Conservation (phyloP, 1,140 invertebrate genomes). For the honey bee (Apis mellifera) region Amel_HAv3.1 CM009931.2:4312001-4312500, state of each 20-base stretch:
- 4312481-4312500: no score
- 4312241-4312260: slow-evolving; percentile 21
- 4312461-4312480: no score
- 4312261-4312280: slow-evolving; percentile 46
- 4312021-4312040: no score
- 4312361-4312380: slow-evolving; percentile 33
- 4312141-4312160: slow-evolving; percentile 33
- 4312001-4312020: no score
- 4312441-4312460: no score
- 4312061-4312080: not conserved
- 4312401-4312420: slow-evolving; percentile 18
- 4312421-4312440: not conserved
- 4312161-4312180: slow-evolving; percentile 36
- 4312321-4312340: slow-evolving; percentile 46
- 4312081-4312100: slow-evolving; percentile 48
- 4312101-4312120: slow-evolving; percentile 60
- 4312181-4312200: slow-evolving; percentile 26
- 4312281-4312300: slow-evolving; percentile 48
- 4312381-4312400: slow-evolving; percentile 35
- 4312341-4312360: not conserved
- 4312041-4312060: no score
- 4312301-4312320: not conserved
- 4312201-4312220: slow-evolving; percentile 53
- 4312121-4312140: slow-evolving; percentile 35
- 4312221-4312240: slow-evolving; percentile 57